A percentile compares a stretch with the other conserved stretches of the same genome.
phyloP scores from a whole-genome alignment of 2,113 vertebrate species.

The Notothenia coriiceps region DNA sequence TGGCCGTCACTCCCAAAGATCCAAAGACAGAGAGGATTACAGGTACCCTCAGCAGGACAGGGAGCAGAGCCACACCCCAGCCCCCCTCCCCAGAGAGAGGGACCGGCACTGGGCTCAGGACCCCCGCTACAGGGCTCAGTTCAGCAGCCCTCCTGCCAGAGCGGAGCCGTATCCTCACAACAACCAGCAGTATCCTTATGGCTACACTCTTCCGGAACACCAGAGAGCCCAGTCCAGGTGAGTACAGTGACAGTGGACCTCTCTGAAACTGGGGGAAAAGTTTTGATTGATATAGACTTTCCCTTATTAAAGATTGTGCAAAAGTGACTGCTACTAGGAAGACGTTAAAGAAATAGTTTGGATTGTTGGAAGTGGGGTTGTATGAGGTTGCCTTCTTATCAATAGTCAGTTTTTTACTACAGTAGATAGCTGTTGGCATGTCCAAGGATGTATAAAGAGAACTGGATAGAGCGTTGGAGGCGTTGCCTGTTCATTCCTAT shows the following conservation, averaged over 20 bases:
- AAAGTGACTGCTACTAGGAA: background rate
- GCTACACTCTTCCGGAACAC: constrained; percentile 44
- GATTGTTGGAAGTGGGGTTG: too few species aligned
- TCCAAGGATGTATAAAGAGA: too few species aligned
- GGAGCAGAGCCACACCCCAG: constrained; percentile 46
- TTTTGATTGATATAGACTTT: background rate
- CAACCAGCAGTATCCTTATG: constrained; percentile 51
- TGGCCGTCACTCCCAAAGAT: constrained; percentile 33
- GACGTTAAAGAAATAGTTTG: background rate
- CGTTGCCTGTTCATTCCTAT: too few species aligned
- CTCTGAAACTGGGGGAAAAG: background rate
- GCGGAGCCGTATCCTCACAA: constrained; percentile 54
- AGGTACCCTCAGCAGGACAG: constrained; percentile 53
- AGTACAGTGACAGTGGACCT: constrained; percentile 7
- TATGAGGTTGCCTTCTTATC: too few species aligned
- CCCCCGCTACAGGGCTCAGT: constrained; percentile 43
- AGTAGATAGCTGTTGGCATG: too few species aligned
- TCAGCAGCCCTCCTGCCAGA: constrained; percentile 47
- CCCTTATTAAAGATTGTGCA: background rate
- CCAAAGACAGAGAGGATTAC: constrained; percentile 63
- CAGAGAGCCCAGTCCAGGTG: constrained; percentile 73
- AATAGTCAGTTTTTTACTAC: too few species aligned
- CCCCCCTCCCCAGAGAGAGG: constrained; percentile 60
- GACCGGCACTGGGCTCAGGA: constrained; percentile 65
- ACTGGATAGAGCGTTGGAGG: too few species aligned